Base-by-base conservation (phyloP, 1,140 invertebrate genomes). In the Meloidogyne hapla region DNA sequence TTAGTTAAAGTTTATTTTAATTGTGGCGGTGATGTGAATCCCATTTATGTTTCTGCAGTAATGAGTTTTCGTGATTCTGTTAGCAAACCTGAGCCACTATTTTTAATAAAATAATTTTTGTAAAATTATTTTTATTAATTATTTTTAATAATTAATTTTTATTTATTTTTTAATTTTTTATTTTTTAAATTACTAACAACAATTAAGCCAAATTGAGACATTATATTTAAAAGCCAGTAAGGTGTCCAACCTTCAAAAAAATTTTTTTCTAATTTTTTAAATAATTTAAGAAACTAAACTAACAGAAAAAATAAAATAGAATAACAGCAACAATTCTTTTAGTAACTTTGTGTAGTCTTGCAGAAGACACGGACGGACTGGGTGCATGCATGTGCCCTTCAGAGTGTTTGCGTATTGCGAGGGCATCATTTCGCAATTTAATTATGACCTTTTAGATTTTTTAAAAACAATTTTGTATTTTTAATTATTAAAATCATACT, bases 251-350 rank as follows among this genome's bases (percentile, higher is more conserved):
- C 71, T 73, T 42, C 33, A 23, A n/a, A 61, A 33, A 18, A n/a
- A 25, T 12, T 64, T 15, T 6, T 13, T 71, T 71, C 8, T 21
- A 1, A 10, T 0, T 61, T n/a, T 33, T 67, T 12, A 2, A 38
- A 26, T 2, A 69, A 28, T 25, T 18, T 33, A 5, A 33, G 18
- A 21, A n/a, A 68, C 1, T 21, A 23, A 45, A 42, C 45, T 65
- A 33, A 73, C 84, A 87, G 40, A 83, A 77, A 69, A 86, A 86
- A 66, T 86, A 86, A 70, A 87, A 86, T 10, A 86, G 42, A 66
- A 86, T 80, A n/a, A 86, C 84, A 15, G 84, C 81, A 25, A 87
- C 80, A 25, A 86, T 86, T 71, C 85, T 48, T 68, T 86, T 83
- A 5, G 85, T 87, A 6, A 87, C 85, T 79, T 86, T 77, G 28